These are phyloP conservation scores for Holothuria scabra DNA, from an alignment of 53 echinoderm and acorn worm genomes.

Conservation along the genomic window DNA sequence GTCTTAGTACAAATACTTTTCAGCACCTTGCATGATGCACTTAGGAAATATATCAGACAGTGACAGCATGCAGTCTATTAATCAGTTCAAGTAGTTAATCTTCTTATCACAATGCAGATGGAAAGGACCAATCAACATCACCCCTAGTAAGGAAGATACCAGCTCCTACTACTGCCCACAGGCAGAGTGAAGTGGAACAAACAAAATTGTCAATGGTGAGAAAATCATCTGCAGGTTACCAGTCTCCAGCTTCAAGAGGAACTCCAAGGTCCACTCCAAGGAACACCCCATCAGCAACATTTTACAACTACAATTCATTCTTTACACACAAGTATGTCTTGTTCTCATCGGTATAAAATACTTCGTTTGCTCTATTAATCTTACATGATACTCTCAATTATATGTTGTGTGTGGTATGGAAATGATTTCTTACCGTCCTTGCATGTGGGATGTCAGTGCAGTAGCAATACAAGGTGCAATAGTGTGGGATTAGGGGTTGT, in stretches of 20 bases:
- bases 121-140: constrained; percentile 10
- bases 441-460: too few relatives aligned
- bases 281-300: constrained; percentile 58
- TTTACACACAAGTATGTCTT: constrained; percentile 97
- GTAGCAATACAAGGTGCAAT: too few relatives aligned
- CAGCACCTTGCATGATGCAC: too few relatives aligned
- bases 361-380: too few relatives aligned
- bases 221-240: not conserved
- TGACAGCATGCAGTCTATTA: too few relatives aligned
- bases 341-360: too few relatives aligned
- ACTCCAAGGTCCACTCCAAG: constrained; percentile 72
- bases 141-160: not conserved
- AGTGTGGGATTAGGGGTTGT: too few relatives aligned
- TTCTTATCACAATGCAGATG: not conserved
- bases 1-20: too few relatives aligned
- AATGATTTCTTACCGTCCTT: too few relatives aligned
- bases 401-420: too few relatives aligned
- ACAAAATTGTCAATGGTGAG: not conserved
- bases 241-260: constrained; percentile 50
- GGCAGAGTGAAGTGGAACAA: not conserved
- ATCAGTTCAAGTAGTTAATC: not conserved
- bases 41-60: too few relatives aligned
- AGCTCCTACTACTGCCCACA: not conserved
- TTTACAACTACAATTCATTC: constrained; percentile 93
- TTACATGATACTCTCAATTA: too few relatives aligned